phyloP scores from a whole-genome alignment of 2,888 invertebrate species.

The Cyaniris semiargus region DNA sequence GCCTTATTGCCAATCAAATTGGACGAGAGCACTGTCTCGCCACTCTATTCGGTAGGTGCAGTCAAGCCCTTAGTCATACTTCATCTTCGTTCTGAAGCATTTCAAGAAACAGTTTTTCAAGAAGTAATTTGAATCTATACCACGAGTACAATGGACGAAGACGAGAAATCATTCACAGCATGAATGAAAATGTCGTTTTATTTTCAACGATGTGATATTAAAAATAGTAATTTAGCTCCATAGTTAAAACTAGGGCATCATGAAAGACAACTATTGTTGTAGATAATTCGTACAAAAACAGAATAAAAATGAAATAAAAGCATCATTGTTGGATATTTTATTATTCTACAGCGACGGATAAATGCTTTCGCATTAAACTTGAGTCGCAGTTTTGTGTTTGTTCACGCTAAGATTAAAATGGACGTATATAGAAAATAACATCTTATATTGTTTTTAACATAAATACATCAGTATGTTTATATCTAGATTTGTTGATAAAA shows the following conservation, averaged over 20 bases:
- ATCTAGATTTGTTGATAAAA: no score
- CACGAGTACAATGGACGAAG: neutral
- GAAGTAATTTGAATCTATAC: neutral
- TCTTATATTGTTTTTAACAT: no score
- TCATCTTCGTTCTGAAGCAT: neutral
- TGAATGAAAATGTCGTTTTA: slow-evolving; percentile 21
- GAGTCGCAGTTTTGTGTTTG: neutral
- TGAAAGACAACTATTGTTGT: slow-evolving; percentile 22
- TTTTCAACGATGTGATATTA: slow-evolving; percentile 22
- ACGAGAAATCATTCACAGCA: neutral
- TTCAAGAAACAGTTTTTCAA: neutral
- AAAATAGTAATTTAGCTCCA: slow-evolving; percentile 28
- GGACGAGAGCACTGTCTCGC: no score
- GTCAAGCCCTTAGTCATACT: neutral
- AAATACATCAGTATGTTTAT: no score
- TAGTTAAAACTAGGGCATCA: slow-evolving; percentile 22
- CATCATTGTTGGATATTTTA: slow-evolving; percentile 19
- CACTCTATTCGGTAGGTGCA: no score
- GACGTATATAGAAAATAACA: neutral
- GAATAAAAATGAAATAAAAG: slow-evolving; percentile 14
- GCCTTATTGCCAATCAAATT: no score
- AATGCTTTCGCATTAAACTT: neutral
- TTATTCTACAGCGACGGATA: neutral
- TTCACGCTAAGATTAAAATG: neutral
- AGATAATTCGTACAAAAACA: slow-evolving; percentile 15